phyloP scores from a whole-genome alignment of 2,113 vertebrate species.

The Cynopterus brachyotis region DNA sequence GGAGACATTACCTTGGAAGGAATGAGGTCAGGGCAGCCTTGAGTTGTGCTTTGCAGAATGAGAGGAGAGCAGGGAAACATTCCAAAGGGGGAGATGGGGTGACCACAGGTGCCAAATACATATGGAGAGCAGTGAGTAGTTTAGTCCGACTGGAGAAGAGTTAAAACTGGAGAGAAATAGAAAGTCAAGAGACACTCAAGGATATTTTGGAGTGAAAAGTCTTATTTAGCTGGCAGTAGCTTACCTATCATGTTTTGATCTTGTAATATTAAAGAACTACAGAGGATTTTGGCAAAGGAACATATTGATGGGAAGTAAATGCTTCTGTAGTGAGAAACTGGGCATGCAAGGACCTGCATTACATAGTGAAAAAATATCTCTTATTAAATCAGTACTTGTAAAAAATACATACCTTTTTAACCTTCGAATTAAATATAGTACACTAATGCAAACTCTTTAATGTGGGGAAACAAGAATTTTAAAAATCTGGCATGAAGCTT shows the following conservation, averaged over 20 bases:
- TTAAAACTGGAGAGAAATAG: neutral
- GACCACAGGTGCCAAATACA: neutral
- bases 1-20: too few species aligned
- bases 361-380: neutral
- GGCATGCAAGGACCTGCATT: neutral
- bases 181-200: neutral
- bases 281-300: neutral
- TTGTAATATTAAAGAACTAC: neutral
- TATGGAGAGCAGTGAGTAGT: neutral
- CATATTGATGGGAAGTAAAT: neutral
- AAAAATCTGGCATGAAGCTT: neutral
- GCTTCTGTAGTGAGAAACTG: neutral
- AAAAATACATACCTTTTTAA: neutral
- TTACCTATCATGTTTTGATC: neutral
- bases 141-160: neutral
- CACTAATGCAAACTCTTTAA: neutral
- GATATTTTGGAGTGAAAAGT: neutral
- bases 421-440: neutral
- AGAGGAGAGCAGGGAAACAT: neutral
- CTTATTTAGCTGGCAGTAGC: neutral
- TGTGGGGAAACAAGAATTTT: slow-evolving; percentile 3
- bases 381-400: neutral
- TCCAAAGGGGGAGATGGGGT: neutral
- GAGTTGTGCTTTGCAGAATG: neutral
- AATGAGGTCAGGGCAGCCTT: neutral